Evolutionary conservation across 2,888 invertebrate species (phyloP).

Genomic region (Dromius quadrimaculatus): DNA sequence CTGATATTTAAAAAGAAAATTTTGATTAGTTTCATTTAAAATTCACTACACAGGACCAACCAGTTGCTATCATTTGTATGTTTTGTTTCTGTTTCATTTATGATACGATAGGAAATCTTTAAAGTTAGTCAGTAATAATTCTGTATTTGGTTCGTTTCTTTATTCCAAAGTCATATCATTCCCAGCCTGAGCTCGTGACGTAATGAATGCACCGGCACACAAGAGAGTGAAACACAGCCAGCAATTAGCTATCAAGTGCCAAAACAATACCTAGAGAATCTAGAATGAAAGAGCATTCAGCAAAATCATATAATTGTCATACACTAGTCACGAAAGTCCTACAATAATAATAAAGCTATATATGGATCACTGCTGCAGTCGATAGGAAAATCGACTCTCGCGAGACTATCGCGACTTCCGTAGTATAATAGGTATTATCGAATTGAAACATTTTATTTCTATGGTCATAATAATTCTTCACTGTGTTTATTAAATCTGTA

Average conservation of each 20-base stretch:
- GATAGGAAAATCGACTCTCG: not conserved
- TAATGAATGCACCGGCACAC: conserved; percentile 50
- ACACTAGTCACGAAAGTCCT: conserved; percentile 43
- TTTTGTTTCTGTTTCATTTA: conserved; percentile 36
- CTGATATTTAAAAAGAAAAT: conserved; percentile 69
- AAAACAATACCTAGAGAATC: conserved; percentile 50
- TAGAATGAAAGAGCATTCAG: conserved; percentile 51
- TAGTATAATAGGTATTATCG: not conserved
- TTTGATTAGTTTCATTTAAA: conserved; percentile 51
- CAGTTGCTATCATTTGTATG: conserved; percentile 47
- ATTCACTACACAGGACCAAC: conserved; percentile 51
- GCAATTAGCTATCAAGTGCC: conserved; percentile 51
- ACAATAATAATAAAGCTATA: conserved; percentile 42
- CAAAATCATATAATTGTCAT: conserved; percentile 47
- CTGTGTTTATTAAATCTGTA: too few species aligned
- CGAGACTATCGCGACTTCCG: not conserved
- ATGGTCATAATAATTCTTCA: conserved; percentile 2
- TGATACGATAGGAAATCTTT: conserved; percentile 7
- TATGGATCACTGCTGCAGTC: conserved; percentile 29
- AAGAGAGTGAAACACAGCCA: conserved; percentile 46
- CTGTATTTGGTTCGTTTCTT: conserved; percentile 24
- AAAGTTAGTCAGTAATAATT: conserved; percentile 29
- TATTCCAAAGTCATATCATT: conserved; percentile 52
- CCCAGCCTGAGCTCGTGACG: conserved; percentile 52
- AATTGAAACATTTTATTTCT: conserved; percentile 21